Evolutionary conservation across 2,113 vertebrate species (phyloP).

Genomic region (Lampris incognitus): DNA sequence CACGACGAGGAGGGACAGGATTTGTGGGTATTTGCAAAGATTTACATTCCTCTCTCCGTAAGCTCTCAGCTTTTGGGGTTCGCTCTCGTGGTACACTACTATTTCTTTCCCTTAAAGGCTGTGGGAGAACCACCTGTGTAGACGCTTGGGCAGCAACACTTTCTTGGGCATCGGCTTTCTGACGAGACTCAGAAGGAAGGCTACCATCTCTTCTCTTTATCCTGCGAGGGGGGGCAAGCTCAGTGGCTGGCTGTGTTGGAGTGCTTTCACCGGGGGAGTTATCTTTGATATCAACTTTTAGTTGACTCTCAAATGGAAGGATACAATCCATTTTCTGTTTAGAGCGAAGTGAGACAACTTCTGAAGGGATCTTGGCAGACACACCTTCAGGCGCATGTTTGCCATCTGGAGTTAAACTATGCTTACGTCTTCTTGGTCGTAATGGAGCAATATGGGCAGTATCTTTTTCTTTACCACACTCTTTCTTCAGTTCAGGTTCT

Average conservation of each 20-base stretch:
- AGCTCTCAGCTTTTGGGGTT: background rate
- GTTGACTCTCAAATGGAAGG: background rate
- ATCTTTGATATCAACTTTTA: constrained; percentile 1
- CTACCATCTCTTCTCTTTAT: background rate
- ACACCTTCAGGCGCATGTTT: constrained; percentile 20
- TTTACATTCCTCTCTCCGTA: constrained; percentile 8
- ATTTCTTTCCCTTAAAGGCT: background rate
- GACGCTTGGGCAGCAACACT: background rate
- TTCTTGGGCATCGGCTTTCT: constrained; percentile 29
- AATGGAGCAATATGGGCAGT: constrained; percentile 15
- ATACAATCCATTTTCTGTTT: background rate
- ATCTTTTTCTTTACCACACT: constrained; percentile 10
- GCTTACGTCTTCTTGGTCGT: constrained; percentile 55
- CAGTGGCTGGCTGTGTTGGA: background rate
- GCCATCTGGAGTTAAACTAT: constrained; percentile 42
- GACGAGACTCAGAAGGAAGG: background rate
- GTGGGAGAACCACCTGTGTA: background rate
- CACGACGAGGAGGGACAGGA: constrained; percentile 37
- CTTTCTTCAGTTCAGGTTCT: constrained; percentile 29
- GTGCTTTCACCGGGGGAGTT: constrained; percentile 1
- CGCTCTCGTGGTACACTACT: background rate
- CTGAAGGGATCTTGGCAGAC: background rate
- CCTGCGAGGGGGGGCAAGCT: constrained; percentile 4
- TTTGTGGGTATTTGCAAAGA: background rate
- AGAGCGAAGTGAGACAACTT: background rate